Evolutionary conservation across 2,113 vertebrate species (phyloP), one percentile per base, ranked within the genome.

Genomic region (Lamprotornis superbus): DNA sequence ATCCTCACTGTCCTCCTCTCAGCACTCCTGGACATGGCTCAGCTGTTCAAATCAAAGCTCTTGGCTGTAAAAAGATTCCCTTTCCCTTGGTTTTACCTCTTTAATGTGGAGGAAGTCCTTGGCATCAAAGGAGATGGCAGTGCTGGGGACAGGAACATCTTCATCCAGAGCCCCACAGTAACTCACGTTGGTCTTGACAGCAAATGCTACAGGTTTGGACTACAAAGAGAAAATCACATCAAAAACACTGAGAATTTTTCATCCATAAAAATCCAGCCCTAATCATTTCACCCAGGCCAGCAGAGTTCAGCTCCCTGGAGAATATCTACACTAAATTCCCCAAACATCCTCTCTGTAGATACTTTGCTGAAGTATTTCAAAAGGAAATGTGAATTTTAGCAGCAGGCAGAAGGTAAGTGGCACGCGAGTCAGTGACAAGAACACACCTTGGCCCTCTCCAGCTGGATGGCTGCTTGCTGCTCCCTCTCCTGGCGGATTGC

Each of bases 71-170:
- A 74, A 86, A 61, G 40, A 33, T 11, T 16, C 21, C 28, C 17
- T 68, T 77, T 55, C 25, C 30, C 56, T 60, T 73, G 59, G 57
- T 70, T 93, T 98, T 98, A 99, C 99, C 99, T 99, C 99, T 98
- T 99, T 99, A 86, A 99, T 99, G 97, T 99, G 99, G 35, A 99
- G 98, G 96, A 99, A 99, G 98, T 99, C 99, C 98, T 99, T 99
- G 97, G 99, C 98, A 89, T 99, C 99, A 42, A 99, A 99, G 69
- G 99, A 99, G 97, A 99, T 98, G 94, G 98, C 99, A 7, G 99
- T 99, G 96, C 99, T 99, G 11, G 98, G 98, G 67, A 99, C 99
- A n/a, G 99, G 99, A 76, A 99, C 99, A 95, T 99, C 99, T 96
- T 99, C 99, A 74, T 99, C 99, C 97, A 99, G 97, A 60, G 99